These are phyloP conservation scores for Cydia fagiglandana DNA, from an alignment of 1,140 invertebrate species.

Conservation along the genomic window DNA sequence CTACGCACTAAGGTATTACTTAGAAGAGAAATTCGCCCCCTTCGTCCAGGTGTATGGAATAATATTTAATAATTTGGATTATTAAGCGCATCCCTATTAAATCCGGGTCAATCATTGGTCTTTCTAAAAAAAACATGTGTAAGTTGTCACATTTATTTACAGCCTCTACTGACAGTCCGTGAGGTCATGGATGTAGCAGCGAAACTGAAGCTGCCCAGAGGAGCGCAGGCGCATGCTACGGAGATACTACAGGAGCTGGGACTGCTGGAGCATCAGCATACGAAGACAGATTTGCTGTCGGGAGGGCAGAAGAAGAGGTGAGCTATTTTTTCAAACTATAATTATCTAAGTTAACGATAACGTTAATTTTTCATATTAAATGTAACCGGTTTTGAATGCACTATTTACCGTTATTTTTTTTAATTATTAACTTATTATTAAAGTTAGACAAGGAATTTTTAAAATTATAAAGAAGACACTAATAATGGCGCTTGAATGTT, in stretches of 20 bases:
- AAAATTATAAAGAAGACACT: background rate
- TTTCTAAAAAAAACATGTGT: background rate
- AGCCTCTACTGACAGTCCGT: constrained; percentile 88
- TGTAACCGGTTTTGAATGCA: background rate
- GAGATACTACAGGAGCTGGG: constrained; percentile 82
- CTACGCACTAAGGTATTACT: no score
- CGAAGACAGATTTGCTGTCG: constrained; percentile 83
- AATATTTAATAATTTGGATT: no score
- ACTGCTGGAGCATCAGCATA: constrained; percentile 82
- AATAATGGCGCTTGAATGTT: background rate
- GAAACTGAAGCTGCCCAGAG: constrained; percentile 84
- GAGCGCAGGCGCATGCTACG: constrained; percentile 63
- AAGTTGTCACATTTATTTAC: constrained; percentile 37
- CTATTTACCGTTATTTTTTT: no score
- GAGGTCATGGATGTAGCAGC: constrained; percentile 92
- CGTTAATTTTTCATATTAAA: no score
- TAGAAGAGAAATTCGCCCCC: no score
- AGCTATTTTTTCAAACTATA: constrained; percentile 3
- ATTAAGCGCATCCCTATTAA: no score
- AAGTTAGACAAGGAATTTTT: no score
- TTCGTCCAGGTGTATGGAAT: no score
- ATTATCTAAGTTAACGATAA: background rate
- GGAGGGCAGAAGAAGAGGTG: constrained; percentile 87
- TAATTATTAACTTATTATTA: no score
- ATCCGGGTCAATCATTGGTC: no score